Base-by-base conservation (phyloP, 2,113 vertebrate species). In the Cephalopholis sonnerati region DNA sequence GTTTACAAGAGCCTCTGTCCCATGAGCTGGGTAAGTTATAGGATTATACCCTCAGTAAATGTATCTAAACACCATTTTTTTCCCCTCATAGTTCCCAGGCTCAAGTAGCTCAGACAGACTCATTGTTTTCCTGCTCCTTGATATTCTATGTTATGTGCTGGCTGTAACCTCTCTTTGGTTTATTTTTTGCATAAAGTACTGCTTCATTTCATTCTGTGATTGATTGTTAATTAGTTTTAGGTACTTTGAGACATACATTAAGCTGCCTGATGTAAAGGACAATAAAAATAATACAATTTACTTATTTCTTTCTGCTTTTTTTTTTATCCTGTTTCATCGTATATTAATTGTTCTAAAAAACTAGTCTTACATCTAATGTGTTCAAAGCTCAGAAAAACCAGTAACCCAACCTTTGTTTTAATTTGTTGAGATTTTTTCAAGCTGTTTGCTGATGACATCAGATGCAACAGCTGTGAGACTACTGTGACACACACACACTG, bases 1-100 rank as follows among this genome's bases (percentile, higher is more conserved):
- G 96, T 96, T 70, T 95, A 89, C 80, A 93, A 93, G 85, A 93
- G 93, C 81, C 87, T 93, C 77, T 95, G 95, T 50, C 95, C 95
- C 12, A 63, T 71, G 4, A 90, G 91, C 88, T 97, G 95, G 92
- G 94, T 94, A 84, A 62, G 93, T 80, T 65, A 22, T 3, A 36
- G 2, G 13, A 29, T 27, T 1, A 6, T 20, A 18, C 16, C 4
- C 5, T 5, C 41, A 1, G 4, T 53, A n/a, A 44, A 44, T 9
- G 9, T 44, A 11, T 11, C 9, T 44, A 44, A 36, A 4, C 36
- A 11, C 8, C 11, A 44, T 44, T 44, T 44, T 11, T 11, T 11
- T 1, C 10, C 41, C 41, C 8, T 44, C 2, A 44, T 10, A 44
- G 41, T 44, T 44, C 41, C 11, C 9, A 11, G 9, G 1, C 11